A percentile compares a stretch with the other conserved stretches of the same genome.
Evolutionary conservation across 2,888 invertebrate genomes (phyloP).

Genomic region (Laspeyria flexula): DNA sequence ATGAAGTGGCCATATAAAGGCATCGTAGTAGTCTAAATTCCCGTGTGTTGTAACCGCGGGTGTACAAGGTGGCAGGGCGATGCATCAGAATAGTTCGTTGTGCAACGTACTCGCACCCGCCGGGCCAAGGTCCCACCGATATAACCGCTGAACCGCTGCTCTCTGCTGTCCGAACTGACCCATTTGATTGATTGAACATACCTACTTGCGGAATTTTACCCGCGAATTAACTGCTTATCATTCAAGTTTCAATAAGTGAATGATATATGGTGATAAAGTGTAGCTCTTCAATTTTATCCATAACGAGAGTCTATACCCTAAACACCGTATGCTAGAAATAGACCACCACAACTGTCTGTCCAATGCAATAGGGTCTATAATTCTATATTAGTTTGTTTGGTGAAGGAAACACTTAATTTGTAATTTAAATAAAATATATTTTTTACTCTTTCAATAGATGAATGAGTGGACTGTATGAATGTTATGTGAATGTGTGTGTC

Average conservation of each 20-base stretch:
- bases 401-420: too few relatives aligned
- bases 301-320: too few relatives aligned
- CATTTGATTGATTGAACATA: constrained; percentile 30
- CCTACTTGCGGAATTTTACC: constrained; percentile 10
- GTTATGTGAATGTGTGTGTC: too few relatives aligned
- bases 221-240: neutral
- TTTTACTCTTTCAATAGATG: too few relatives aligned
- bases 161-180: constrained; percentile 42
- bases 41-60: constrained; percentile 46
- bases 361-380: too few relatives aligned
- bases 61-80: constrained; percentile 53
- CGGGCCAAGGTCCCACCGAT: constrained; percentile 60
- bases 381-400: too few relatives aligned
- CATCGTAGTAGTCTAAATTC: constrained; percentile 18
- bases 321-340: too few relatives aligned
- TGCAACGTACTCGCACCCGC: constrained; percentile 58
- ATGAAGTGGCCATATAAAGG: constrained; percentile 1
- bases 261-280: too few relatives aligned
- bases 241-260: neutral
- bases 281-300: too few relatives aligned
- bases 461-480: too few relatives aligned
- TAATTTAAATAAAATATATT: too few relatives aligned
- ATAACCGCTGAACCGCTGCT: constrained; percentile 48
- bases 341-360: too few relatives aligned
- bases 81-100: constrained; percentile 71